Conservation (phyloP, 2,888 invertebrate species). For the Scrobipalpa atriplicella region DNA sequence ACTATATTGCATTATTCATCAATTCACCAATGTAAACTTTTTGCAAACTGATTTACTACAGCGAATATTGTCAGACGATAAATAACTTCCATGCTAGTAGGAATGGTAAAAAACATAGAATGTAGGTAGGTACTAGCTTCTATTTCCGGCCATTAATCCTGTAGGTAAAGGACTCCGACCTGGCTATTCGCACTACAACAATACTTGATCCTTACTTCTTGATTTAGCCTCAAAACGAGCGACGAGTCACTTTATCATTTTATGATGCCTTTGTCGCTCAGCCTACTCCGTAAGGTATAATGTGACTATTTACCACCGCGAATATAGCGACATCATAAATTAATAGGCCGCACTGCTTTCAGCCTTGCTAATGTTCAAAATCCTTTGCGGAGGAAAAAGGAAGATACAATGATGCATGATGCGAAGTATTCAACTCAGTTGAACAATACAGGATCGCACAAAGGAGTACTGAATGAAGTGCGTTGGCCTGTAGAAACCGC, state of each 20-base stretch:
- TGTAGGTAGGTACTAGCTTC: too few relatives aligned
- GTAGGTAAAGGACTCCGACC: too few relatives aligned
- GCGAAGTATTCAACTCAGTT: neutral
- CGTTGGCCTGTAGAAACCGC: neutral
- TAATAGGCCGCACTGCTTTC: neutral
- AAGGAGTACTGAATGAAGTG: conserved; percentile 8
- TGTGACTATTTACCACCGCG: neutral
- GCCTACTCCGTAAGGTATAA: too few relatives aligned
- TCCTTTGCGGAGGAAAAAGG: neutral
- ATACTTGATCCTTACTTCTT: too few relatives aligned
- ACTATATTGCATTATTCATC: conserved; percentile 11
- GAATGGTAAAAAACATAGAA: too few relatives aligned
- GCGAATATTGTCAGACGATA: neutral
- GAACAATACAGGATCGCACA: conserved; percentile 6
- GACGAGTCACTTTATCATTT: too few relatives aligned
- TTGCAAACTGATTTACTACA: neutral
- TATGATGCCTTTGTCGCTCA: too few relatives aligned
- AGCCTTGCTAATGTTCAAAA: conserved; percentile 4
- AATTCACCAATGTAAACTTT: neutral
- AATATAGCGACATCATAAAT: neutral
- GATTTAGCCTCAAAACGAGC: too few relatives aligned
- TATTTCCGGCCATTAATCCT: too few relatives aligned
- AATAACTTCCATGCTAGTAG: too few relatives aligned
- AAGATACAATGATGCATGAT: neutral
- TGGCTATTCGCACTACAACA: too few relatives aligned